Evolutionary conservation across 2,888 invertebrate genomes (phyloP), one percentile per base, ranked within the genome.

Genomic region (Aphidoletes aphidimyza): DNA sequence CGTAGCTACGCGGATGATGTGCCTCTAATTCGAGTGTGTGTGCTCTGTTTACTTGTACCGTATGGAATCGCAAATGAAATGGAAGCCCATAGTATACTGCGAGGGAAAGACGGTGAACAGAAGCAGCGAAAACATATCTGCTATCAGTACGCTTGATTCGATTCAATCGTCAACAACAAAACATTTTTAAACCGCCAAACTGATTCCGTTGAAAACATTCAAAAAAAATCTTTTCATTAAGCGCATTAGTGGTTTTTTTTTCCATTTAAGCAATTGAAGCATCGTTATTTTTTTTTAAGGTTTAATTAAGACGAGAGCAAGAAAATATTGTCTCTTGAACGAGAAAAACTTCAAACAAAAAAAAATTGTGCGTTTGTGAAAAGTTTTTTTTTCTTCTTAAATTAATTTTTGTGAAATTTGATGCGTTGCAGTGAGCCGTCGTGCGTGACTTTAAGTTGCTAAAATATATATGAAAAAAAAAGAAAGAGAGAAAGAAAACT

Each of bases 141-240:
- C 69, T 69, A 69, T 69, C 69, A 69, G 69, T 69, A 69, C 69
- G 69, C 69, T 69, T 69, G 69, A 69, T 69, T 69, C 69, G 34
- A 69, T 69, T 69, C 69, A 69, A 69, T 69, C 69, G 69, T 30
- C 30, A 69, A 69, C 69, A 69, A 17, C 34, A 30, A 17, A 69
- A 69, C 2, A 47, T 19, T 54, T 26, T 17, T 26, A 22, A 54
- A 47, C 17, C 22, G 49, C 22, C n/a, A 8, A 22, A 22, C 22
- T 54, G 22, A 14, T 47, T 47, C 47, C 19, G 5, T 39, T 39
- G 5, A 8, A 8, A 8, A 8, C 17, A 6, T 47, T 47, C 17
- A 47, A 47, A 47, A 11, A 11, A 47, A 6, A 19, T 47, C 17
- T 47, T 19, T 47, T 2, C 19, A 11, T 14, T 2, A 11, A 47